Evolutionary conservation across 2,888 invertebrate genomes (phyloP).

Genomic region (Trissolcus brochymenae): DNA sequence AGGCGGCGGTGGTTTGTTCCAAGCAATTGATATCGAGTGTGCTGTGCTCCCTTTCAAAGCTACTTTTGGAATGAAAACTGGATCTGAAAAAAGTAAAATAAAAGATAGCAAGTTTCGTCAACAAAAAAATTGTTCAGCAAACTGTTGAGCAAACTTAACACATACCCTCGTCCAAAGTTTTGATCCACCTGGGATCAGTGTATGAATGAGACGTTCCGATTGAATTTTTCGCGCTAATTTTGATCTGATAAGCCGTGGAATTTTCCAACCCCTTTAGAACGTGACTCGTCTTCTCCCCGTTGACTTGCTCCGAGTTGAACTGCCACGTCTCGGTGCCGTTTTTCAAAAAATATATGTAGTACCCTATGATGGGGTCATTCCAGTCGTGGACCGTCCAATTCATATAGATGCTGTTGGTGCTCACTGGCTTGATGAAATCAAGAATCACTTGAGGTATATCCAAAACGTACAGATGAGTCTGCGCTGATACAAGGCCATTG

Average conservation of each 20-base stretch:
- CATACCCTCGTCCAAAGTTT: slow-evolving; percentile 80
- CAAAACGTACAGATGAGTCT: slow-evolving; percentile 80
- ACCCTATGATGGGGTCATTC: slow-evolving; percentile 82
- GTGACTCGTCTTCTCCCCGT: slow-evolving; percentile 82
- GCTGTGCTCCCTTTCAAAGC: slow-evolving; percentile 83
- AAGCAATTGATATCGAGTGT: slow-evolving; percentile 89
- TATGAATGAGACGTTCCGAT: slow-evolving; percentile 80
- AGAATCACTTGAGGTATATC: slow-evolving; percentile 85
- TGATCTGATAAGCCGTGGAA: slow-evolving; percentile 82
- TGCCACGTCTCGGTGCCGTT: slow-evolving; percentile 78
- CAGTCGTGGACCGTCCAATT: slow-evolving; percentile 90
- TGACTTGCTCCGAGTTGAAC: slow-evolving; percentile 80
- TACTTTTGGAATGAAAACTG: slow-evolving; percentile 86
- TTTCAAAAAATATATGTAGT: slow-evolving; percentile 79
- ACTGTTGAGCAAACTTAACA: background rate
- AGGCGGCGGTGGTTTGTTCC: slow-evolving; percentile 83
- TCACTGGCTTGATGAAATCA: slow-evolving; percentile 86
- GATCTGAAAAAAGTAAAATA: slow-evolving; percentile 78
- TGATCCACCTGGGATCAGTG: slow-evolving; percentile 78
- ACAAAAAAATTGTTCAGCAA: background rate
- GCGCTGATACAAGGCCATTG: slow-evolving; percentile 75
- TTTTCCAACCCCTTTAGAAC: slow-evolving; percentile 83
- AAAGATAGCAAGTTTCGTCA: no score
- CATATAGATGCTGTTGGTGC: slow-evolving; percentile 84
- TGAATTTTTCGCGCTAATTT: slow-evolving; percentile 82